Base-by-base conservation (phyloP, 2,888 invertebrate species). In the Papilio gigon region DNA sequence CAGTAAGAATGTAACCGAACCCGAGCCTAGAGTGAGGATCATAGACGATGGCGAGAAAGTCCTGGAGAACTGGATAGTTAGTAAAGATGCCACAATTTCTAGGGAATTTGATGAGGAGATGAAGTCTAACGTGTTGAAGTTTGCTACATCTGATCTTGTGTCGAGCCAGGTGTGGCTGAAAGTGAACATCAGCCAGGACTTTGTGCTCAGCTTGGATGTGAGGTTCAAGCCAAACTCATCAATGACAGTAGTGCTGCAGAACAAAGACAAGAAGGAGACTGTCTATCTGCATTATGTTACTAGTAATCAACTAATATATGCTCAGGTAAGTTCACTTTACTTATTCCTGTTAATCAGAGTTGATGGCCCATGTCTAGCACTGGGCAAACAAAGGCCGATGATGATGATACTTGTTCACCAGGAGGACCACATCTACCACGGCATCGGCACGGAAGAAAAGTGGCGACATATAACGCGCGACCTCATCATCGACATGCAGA, bases 1-100 rank as follows among this genome's bases (percentile, higher is more conserved):
- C 87, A 98, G 98, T 87, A 98, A 99, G 87, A 97, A 97, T 86
- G 88, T 98, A 14, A 96, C 96, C 0, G 98, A 98, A 78, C 95
- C 96, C 0, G 95, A 96, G 75, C 97, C 98, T 0, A 93, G 95
- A 60, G 91, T 94, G 71, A 94, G 94, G 60, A 70, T 86, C 0
- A 76, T 98, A 9, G 98, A 97, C 77, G 96, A 98, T 82, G 95
- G 95, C 0, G 95, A 96, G 75, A 93, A 92, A 72, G 88, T 93
- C 78, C 85, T 93, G 68, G 94, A 93, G 64, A 93, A 94, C 62
- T 98, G 98, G 98, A 91, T 90, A 2, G 93, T 95, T 2, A 95
- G 96, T n/a, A 93, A 93, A 74, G 94, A 94, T 65, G 95, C 95
- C 20, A 92, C 93, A 27, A 87, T 96, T 76, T 92, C 92, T 6